Evolutionary conservation across 2,113 vertebrate species (phyloP), one percentile per base, ranked within the genome.

Genomic region (Rhadina sibilatrix): DNA sequence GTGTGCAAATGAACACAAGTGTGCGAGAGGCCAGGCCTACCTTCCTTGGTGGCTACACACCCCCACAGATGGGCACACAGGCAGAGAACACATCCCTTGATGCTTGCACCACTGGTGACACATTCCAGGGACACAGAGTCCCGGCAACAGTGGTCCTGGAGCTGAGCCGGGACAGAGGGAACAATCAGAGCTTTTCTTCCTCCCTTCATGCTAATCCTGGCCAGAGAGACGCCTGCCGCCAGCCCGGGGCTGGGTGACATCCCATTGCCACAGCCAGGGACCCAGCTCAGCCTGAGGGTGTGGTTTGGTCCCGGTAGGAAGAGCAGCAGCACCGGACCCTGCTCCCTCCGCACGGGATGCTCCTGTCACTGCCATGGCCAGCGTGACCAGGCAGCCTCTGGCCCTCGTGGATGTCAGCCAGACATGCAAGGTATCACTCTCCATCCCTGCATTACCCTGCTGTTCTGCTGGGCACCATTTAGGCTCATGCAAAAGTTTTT

Each of bases 141-240:
- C 87, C 3, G 0, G 78, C 33, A 31, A 31, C 53, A 89, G 60
- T 30, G 63, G 25, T 60, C 54, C 65, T 75, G 92, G 87, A 94
- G 49, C 65, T 0, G 0, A 87, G 85, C 71, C 21, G 8, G 44
- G 87, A 61, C 25, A 70, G 90, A 93, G 33, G 38, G 91, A 95
- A 96, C 94, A 97, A 95, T 86, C 6, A 2, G 54, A 95, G 88
- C 86, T 94, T 94, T 96, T 95, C 60, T 92, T 90, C 71, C n/a
- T 88, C 56, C 54, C 35, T 2, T 5, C n/a, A 23, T 17, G 70
- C 49, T 91, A 68, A 91, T 66, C 15, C 52, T 2, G 9, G 42
- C 35, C 24, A 3, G 1, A 89, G 60, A 94, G 56, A 49, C 2
- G 1, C 42, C 90, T 68, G 86, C 31, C 0, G 2, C 66, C 71